Conservation (phyloP, 2,797 vertebrate genomes). For the Lutjanus campechanus region DNA sequence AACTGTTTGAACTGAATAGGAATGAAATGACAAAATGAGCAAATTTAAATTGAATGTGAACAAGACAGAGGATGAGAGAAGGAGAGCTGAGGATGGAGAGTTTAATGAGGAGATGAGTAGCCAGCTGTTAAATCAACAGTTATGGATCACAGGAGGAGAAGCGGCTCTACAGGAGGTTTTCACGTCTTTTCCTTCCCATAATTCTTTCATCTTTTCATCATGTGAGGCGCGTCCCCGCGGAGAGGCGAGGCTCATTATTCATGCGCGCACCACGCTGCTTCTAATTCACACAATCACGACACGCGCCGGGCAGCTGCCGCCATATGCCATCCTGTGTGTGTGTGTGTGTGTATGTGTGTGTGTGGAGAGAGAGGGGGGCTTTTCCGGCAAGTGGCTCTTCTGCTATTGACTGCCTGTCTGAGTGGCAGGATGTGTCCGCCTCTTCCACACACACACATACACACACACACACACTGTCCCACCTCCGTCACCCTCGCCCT, state of each 20-base stretch:
- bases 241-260: constrained; percentile 73
- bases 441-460: constrained; percentile 18
- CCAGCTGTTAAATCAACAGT: constrained; percentile 67
- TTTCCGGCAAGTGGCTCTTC: constrained; percentile 63
- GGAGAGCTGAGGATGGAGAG: constrained; percentile 20
- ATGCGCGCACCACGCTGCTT: constrained; percentile 47
- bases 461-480: constrained; percentile 32
- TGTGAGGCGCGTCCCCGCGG: constrained; percentile 50
- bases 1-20: constrained; percentile 13
- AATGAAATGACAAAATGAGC: constrained; percentile 31
- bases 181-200: constrained; percentile 38
- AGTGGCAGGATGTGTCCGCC: constrained; percentile 39
- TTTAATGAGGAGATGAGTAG: constrained; percentile 53
- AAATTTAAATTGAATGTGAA: constrained; percentile 43
- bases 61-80: constrained; percentile 31
- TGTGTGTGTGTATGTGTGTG: constrained; percentile 21
- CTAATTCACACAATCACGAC: constrained; percentile 66
- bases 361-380: constrained; percentile 12
- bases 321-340: constrained; percentile 64
- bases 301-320: constrained; percentile 70
- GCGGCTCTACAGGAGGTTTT: constrained; percentile 52
- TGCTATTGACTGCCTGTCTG: constrained; percentile 61
- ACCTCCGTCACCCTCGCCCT: constrained; percentile 47
- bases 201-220: constrained; percentile 64
- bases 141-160: constrained; percentile 62